A percentile compares a stretch with the other conserved stretches of the same genome.
These are phyloP conservation scores for Cochlearius cochlearius DNA, from an alignment of 2,113 vertebrate genomes.

Conservation along the genomic window DNA sequence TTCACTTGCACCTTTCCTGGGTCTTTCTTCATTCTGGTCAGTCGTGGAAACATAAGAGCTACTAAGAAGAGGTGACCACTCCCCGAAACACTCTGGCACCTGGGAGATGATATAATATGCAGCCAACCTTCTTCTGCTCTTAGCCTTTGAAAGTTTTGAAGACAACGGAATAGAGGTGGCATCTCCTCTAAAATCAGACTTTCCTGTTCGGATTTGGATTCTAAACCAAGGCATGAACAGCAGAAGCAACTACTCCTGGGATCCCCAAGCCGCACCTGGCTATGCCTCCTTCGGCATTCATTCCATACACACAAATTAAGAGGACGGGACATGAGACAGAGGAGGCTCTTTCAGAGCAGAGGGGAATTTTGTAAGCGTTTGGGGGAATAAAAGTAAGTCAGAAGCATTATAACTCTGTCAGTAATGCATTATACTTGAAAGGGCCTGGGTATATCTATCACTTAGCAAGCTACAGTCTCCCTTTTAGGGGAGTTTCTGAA, in stretches of 20 bases:
- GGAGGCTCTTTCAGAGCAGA: neutral
- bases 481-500: constrained; percentile 31
- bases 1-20: neutral
- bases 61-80: neutral
- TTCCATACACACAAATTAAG: neutral
- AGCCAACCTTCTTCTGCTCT: neutral
- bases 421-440: constrained; percentile 46
- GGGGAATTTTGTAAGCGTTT: neutral
- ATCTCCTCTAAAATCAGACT: neutral
- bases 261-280: constrained; percentile 22
- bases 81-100: neutral
- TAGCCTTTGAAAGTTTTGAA: neutral
- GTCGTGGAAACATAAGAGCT: neutral
- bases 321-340: neutral
- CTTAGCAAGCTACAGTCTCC: neutral
- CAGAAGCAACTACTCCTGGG: neutral
- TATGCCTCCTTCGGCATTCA: neutral
- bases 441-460: neutral
- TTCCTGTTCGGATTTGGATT: neutral
- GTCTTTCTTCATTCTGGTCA: neutral
- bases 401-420: constrained; percentile 31
- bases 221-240: neutral
- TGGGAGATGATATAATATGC: neutral
- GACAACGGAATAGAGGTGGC: neutral
- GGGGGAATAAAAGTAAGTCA: constrained; percentile 6